These are phyloP conservation scores for Microtus montanus DNA, from an alignment of 2,113 vertebrate genomes.

Conservation along the genomic window DNA sequence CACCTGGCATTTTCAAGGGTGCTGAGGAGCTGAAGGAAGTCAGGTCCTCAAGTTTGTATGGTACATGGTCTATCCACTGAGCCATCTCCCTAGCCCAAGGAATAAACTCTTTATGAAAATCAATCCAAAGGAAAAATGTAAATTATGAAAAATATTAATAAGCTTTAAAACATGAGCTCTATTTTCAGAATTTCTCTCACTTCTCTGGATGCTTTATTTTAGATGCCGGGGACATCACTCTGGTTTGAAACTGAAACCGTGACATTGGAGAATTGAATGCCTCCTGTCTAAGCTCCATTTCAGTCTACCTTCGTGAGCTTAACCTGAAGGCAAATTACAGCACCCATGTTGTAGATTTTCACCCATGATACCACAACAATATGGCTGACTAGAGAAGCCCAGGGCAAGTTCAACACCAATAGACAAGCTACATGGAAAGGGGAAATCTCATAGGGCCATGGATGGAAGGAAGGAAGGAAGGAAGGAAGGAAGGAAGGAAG, in stretches of 20 bases:
- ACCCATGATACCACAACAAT: background rate
- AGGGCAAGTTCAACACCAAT: background rate
- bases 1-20: background rate
- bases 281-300: background rate
- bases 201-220: slow-evolving; percentile 48
- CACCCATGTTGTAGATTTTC: background rate
- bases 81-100: background rate
- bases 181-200: background rate
- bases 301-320: slow-evolving; percentile 31
- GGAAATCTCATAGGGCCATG: background rate
- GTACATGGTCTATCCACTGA: background rate
- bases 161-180: background rate
- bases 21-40: background rate
- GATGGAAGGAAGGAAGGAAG: background rate
- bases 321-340: slow-evolving; percentile 59
- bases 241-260: slow-evolving; percentile 29
- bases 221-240: background rate
- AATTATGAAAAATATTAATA: background rate
- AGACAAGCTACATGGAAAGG: background rate
- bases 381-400: background rate
- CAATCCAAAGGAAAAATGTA: slow-evolving; percentile 26
- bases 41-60: background rate
- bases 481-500: no score
- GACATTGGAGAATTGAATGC: slow-evolving; percentile 11
- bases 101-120: slow-evolving; percentile 9